These are phyloP conservation scores for Phrynosoma blainvillii DNA, from an alignment of 2,113 vertebrate species.

Conservation along the genomic window DNA sequence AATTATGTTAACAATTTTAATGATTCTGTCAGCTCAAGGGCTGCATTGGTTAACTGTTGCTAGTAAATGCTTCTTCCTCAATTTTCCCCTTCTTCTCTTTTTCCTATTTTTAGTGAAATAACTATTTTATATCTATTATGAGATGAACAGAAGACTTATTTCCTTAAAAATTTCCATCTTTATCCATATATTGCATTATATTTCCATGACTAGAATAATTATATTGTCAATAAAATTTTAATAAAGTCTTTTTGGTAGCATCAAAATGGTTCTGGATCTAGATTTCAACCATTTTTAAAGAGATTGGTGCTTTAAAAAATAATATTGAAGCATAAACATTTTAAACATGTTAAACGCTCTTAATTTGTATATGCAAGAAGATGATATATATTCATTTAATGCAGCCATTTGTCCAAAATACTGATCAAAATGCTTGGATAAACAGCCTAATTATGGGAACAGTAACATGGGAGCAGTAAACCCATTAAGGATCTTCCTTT, in stretches of 20 bases:
- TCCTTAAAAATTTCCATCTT: accelerated
- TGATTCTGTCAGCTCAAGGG: neutral
- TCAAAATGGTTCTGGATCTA: too few relatives aligned
- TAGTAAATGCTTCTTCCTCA: neutral
- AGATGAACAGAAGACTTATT: neutral
- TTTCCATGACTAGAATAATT: neutral
- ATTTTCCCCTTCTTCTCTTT: neutral
- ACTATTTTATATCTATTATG: slow-evolving; percentile 5
- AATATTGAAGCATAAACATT: neutral
- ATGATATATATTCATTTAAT: too few relatives aligned
- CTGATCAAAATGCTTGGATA: neutral
- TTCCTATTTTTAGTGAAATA: neutral
- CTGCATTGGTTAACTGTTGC: slow-evolving; percentile 2
- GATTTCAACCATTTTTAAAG: neutral
- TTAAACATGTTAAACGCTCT: neutral
- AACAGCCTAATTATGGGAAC: neutral
- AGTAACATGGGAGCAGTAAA: neutral
- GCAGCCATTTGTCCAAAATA: too few relatives aligned
- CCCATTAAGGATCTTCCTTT: too few relatives aligned
- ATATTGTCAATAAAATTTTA: neutral
- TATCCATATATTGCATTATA: neutral
- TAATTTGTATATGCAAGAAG: neutral
- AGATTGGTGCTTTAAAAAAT: neutral
- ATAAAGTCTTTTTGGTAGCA: neutral
- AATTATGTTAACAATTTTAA: slow-evolving; percentile 36